Base-by-base conservation (phyloP, 1,140 invertebrate genomes). In the Hypsibius dujardini region DNA sequence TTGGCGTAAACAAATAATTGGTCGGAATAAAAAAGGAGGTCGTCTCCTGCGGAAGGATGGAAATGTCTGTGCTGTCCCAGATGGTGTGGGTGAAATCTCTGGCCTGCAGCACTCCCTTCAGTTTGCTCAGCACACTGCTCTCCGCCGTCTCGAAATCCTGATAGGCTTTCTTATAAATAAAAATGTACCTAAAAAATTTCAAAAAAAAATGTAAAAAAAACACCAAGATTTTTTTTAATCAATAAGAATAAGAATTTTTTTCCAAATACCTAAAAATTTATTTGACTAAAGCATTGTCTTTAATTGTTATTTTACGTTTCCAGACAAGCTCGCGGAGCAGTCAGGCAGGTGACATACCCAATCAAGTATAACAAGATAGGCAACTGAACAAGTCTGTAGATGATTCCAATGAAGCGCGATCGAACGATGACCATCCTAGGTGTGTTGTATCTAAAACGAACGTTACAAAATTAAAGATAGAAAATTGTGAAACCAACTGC, bases 11-110 rank as follows among this genome's bases (percentile, higher is more conserved):
- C 15, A 84, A 76, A 3, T 82, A 74, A 76, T 84, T 84, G 45
- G 83, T 84, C 71, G 78, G 81, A 46, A 84, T 79, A 77, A 84
- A 84, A 72, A 84, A 83, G 14, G 82, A 82, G 73, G 78, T 79
- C 75, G 82, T 82, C 76, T 83, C 82, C 76, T 82, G 73, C 46
- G 76, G 73, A 46, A 70, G 69, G 47, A 74, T 15, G 12, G 46
- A 59, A 47, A 69, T 71, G 50, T 74, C 73, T 12, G 70, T 69
- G 2, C 71, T 14, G 74, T 74, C 73, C 73, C 73, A 74, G 2
- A 74, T 60, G 42, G 15, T 42, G 3, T 67, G 14, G 1, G 77
- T 72, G 46, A 76, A 74, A 72, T 82, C 79, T 7, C 67, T 50
- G 15, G 82, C 79, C 50, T 73, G 79, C 0, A 76, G 75, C 15